Percentiles rank a stretch among this genome's conserved stretches.
These are phyloP conservation scores for Spinus olivaceus DNA, from an alignment of 2,797 vertebrate species.

Conservation along the genomic window DNA sequence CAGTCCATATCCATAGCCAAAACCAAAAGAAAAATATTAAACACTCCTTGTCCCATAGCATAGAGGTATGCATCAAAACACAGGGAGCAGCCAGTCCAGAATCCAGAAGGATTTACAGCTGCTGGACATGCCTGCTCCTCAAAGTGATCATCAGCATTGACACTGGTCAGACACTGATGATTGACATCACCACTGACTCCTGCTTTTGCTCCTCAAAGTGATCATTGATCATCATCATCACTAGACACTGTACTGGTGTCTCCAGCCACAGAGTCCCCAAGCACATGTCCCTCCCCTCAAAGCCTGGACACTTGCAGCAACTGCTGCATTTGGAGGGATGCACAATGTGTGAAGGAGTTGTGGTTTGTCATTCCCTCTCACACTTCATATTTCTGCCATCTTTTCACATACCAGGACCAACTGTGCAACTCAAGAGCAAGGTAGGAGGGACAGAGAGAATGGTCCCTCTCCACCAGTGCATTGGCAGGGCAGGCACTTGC, in stretches of 20 bases:
- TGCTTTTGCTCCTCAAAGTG: not conserved
- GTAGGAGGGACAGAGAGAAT: not conserved
- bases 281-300: not conserved
- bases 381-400: not conserved
- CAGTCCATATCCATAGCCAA: not conserved
- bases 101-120: not conserved
- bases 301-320: not conserved
- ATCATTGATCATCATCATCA: accelerated
- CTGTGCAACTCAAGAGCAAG: not conserved
- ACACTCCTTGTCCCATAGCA: not conserved
- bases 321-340: not conserved
- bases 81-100: not conserved
- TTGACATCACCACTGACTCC: too few relatives aligned
- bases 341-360: not conserved
- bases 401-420: not conserved
- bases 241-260: not conserved
- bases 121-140: not conserved
- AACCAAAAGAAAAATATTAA: not conserved
- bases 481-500: not conserved
- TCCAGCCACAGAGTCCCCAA: not conserved
- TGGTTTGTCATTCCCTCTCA: not conserved
- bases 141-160: not conserved
- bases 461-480: accelerated
- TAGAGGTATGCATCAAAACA: not conserved
- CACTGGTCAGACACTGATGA: not conserved